phyloP scores from a whole-genome alignment of 2,113 vertebrate genomes.

The Todiramphus chloris region DNA sequence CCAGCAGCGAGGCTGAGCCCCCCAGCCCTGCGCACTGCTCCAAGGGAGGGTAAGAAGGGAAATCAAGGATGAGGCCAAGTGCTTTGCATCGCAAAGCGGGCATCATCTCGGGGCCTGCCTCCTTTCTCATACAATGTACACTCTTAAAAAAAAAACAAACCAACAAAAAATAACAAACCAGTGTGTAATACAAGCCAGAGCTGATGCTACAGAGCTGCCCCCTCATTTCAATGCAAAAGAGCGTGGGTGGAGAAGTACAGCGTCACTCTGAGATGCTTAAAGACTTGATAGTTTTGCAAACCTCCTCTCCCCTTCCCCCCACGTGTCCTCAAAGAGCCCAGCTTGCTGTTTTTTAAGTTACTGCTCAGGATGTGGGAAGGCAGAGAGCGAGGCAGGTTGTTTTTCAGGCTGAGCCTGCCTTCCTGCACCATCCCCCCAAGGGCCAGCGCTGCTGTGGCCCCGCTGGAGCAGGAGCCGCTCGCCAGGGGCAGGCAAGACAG shows the following conservation, averaged over 20 bases:
- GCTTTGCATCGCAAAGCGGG: not conserved
- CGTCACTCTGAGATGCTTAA: not conserved
- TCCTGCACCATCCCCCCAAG: not conserved
- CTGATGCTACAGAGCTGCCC: not conserved
- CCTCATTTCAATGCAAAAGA: not conserved
- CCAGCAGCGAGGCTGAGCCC: not conserved
- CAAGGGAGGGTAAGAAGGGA: not conserved
- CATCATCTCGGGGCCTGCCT: not conserved
- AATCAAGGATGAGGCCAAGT: not conserved
- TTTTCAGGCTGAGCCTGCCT: not conserved
- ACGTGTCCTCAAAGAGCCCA: not conserved
- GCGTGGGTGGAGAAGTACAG: not conserved
- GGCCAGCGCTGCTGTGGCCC: not conserved
- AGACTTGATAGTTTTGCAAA: not conserved
- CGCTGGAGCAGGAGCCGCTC: not conserved
- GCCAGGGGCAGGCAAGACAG: not conserved
- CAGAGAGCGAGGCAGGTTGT: fast-evolving
- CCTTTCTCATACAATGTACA: not conserved
- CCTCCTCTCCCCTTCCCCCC: not conserved
- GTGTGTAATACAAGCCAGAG: not conserved
- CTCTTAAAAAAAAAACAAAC: not conserved
- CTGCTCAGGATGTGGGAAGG: conserved; percentile 27
- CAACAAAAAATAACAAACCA: not conserved
- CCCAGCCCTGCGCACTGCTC: not conserved
- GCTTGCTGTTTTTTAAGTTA: not conserved